Percentiles rank a stretch among this genome's conserved stretches.
phyloP scores from a whole-genome alignment of 2,797 vertebrate species.

The Muscicapa striata region DNA sequence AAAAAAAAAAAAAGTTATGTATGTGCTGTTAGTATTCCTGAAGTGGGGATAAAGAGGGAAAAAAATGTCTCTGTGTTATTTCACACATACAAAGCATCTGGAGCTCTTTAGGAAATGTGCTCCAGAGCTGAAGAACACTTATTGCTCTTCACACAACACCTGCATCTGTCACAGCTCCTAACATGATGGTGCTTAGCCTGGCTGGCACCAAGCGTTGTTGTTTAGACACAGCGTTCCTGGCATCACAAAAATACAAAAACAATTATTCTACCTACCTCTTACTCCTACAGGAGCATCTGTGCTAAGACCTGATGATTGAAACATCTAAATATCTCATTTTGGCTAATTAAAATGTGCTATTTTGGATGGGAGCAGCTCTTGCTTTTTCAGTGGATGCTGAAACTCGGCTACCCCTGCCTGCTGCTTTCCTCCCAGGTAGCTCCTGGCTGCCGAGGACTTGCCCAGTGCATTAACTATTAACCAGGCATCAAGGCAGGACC shows the following conservation, averaged over 20 bases:
- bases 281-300: neutral
- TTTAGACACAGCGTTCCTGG: neutral
- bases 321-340: neutral
- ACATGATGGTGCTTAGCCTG: neutral
- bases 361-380: neutral
- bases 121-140: neutral
- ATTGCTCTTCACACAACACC: neutral
- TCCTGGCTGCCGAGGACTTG: neutral
- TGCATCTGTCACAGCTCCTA: neutral
- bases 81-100: neutral
- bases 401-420: neutral
- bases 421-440: neutral
- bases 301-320: neutral
- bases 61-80: neutral
- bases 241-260: neutral
- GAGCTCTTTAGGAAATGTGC: neutral
- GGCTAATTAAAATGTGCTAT: neutral
- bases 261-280: neutral
- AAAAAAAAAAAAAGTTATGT: neutral
- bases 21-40: neutral
- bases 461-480: constrained; percentile 34
- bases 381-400: neutral
- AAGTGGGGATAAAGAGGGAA: neutral
- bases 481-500: neutral
- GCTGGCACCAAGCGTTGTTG: rapidly evolving